Conservation (phyloP, 2,888 invertebrate genomes). For the Pyrocoelia pectoralis region DNA sequence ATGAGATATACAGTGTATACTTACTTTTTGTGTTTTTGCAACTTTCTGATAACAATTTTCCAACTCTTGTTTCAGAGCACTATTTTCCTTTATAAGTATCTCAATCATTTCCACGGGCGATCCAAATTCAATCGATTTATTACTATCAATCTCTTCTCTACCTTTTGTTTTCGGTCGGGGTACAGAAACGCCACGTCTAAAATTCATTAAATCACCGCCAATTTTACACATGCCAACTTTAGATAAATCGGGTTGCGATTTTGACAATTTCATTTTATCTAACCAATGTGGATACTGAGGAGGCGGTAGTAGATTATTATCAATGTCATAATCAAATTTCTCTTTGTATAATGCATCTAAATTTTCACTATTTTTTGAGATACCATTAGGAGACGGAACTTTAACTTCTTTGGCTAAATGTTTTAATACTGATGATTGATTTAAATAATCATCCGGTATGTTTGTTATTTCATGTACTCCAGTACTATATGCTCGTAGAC, state of each 20-base stretch:
- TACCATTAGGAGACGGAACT: conserved; percentile 51
- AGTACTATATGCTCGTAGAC: conserved; percentile 40
- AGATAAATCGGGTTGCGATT: conserved; percentile 86
- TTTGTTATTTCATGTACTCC: conserved; percentile 78
- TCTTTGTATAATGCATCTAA: conserved; percentile 33
- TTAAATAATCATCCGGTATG: conserved; percentile 85
- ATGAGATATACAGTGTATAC: no score
- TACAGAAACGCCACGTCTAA: conserved; percentile 56
- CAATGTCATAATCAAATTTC: conserved; percentile 44
- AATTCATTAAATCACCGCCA: conserved; percentile 48
- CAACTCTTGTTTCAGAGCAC: conserved; percentile 82
- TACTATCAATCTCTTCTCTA: conserved; percentile 63
- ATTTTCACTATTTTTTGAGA: conserved; percentile 40
- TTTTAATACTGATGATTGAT: conserved; percentile 83
- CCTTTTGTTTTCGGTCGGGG: conserved; percentile 66
- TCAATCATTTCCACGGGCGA: conserved; percentile 79
- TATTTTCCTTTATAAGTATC: conserved; percentile 84
- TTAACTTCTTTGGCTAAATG: conserved; percentile 83
- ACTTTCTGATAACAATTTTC: conserved; percentile 83
- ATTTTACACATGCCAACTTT: conserved; percentile 58
- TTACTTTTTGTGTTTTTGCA: conserved; percentile 85
- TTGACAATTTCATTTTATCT: conserved; percentile 68
- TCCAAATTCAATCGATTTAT: conserved; percentile 64
- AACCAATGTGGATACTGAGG: conserved; percentile 59
- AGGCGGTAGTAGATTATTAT: conserved; percentile 53